Percentiles rank a stretch among this genome's conserved stretches.
Evolutionary conservation across 2,888 invertebrate genomes (phyloP).

Genomic region (Drosophila paracracens): DNA sequence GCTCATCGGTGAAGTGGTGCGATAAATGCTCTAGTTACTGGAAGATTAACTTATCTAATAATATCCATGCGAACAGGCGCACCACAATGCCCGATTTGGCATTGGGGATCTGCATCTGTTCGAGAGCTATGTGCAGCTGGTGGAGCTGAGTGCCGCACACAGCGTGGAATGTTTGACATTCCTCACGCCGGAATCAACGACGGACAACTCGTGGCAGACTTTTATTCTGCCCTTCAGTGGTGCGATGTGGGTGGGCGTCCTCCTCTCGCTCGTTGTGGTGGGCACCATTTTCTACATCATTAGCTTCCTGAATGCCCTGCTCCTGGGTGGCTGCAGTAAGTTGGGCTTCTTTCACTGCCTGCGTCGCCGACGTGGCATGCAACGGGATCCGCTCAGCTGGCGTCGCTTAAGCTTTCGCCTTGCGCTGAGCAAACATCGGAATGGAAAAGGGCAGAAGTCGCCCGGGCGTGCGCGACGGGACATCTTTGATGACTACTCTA

Average conservation of each 20-base stretch:
- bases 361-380: conserved; percentile 25
- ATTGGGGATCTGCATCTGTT: conserved; percentile 92
- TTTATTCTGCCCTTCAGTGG: conserved; percentile 92
- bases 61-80: conserved; percentile 72
- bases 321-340: conserved; percentile 35
- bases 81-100: conserved; percentile 89
- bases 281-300: conserved; percentile 89
- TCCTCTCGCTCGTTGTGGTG: conserved; percentile 88
- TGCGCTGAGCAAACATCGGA: conserved; percentile 62
- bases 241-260: conserved; percentile 91
- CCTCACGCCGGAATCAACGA: conserved; percentile 91
- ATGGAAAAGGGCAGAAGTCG: neutral
- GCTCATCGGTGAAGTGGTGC: conserved; percentile 89
- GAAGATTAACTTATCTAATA: neutral
- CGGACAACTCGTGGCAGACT: conserved; percentile 94
- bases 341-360: conserved; percentile 57
- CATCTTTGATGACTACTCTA: conserved; percentile 90
- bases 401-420: conserved; percentile 73
- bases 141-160: conserved; percentile 91
- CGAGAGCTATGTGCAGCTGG: conserved; percentile 88
- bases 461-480: conserved; percentile 80
- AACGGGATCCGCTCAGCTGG: conserved; percentile 20
- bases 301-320: conserved; percentile 85
- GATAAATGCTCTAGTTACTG: neutral
- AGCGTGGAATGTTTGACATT: conserved; percentile 94